These are phyloP conservation scores for Protonibea diacanthus DNA, from an alignment of 2,797 vertebrate genomes.

Conservation along the genomic window DNA sequence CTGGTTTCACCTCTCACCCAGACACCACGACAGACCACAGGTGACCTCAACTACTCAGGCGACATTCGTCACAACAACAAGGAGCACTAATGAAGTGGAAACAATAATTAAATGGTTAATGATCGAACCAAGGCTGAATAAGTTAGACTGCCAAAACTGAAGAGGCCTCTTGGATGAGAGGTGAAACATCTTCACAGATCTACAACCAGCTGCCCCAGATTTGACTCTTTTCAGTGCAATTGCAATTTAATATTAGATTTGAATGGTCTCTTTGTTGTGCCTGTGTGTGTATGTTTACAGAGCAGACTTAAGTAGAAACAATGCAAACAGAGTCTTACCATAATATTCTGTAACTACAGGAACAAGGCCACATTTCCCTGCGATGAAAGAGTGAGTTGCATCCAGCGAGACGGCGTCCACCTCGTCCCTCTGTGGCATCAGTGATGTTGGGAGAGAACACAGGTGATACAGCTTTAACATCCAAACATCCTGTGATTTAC, in stretches of 20 bases:
- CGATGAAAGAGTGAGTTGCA: conserved; percentile 91
- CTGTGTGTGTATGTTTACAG: neutral
- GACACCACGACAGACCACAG: too few species aligned
- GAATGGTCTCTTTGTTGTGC: neutral
- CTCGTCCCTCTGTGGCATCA: conserved; percentile 86
- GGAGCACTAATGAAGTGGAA: too few species aligned
- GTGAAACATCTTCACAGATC: too few species aligned
- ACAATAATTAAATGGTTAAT: too few species aligned
- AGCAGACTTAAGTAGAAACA: neutral
- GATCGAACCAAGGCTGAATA: too few species aligned
- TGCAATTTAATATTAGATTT: neutral
- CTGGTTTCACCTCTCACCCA: too few species aligned
- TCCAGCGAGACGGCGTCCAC: conserved; percentile 93
- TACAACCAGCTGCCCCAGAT: too few species aligned
- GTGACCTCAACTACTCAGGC: too few species aligned
- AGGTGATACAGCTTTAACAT: neutral
- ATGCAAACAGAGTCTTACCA: conserved; percentile 77
- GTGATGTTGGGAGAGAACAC: conserved; percentile 23
- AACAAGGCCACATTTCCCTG: conserved; percentile 90
- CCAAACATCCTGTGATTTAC: neutral
- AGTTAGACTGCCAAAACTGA: too few species aligned
- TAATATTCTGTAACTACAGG: conserved; percentile 93
- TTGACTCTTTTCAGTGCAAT: too few species aligned
- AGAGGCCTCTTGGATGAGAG: too few species aligned
- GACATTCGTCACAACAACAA: too few species aligned